Base-by-base conservation (phyloP, 2,797 vertebrate species). In the Pampus argenteus region DNA sequence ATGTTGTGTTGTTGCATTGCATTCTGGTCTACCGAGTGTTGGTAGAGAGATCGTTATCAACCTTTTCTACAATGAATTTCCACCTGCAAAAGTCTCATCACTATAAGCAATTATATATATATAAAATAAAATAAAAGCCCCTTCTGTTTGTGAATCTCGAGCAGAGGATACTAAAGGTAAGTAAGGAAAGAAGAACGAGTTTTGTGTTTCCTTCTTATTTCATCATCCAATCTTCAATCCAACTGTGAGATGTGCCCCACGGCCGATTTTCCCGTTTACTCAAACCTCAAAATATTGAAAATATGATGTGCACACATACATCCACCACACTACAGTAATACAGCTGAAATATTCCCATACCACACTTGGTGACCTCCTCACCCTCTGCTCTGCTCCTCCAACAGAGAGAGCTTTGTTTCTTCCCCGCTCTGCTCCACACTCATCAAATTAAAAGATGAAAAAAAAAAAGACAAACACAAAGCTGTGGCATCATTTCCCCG, bases 191-290 rank as follows among this genome's bases (percentile, higher is more conserved):
- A 66, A 50, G 56, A 52, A 52, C 18, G 1, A 54, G 31, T 64
- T 88, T 74, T 72, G 14, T 36, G 74, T 91, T 92, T 91, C 83
- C 80, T 76, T 70, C 67, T 29, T 14, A 63, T 93, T 91, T 90
- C 88, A 91, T 92, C 89, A 92, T 87, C 82, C 76, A 50, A 60
- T 81, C 82, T 86, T 66, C 78, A 74, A 38, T 76, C 88, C 83
- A 36, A 71, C 76, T 79, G 77, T 8, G 81, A 75, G 71, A 34
- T 59, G 50, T 66, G 55, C 63, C 69, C 66, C 40, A 26, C 67
- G 54, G 70, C 66, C 14, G 2, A 62, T 65, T 71, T 74, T 47
- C 42, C 74, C 38, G 3, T 83, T 74, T 55, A 66, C 74, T 51
- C 67, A 74, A 66, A 75, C 67, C 74, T 71, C 75, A 67, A 84